Evolutionary conservation across 1,140 invertebrate species (phyloP), one percentile per base, ranked within the genome.

Genomic region (Lethocerus indicus): DNA sequence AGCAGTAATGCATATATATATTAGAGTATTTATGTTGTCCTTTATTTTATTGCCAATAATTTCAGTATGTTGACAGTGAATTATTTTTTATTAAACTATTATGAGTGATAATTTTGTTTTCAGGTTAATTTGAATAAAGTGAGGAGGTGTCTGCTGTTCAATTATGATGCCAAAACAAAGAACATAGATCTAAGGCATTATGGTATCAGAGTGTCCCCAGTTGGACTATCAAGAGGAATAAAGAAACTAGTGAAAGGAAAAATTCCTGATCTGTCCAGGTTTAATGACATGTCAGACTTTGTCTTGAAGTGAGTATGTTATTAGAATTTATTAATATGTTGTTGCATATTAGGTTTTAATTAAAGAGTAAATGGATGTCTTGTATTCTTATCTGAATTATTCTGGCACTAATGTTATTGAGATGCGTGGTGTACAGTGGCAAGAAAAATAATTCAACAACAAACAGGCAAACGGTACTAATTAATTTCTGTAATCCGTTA

Each of bases 161-260:
- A 90, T 65, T 96, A 95, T 62, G 83, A 96, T 65, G 64, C 77
- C 1, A 72, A 83, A 14, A 83, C 79, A n/a, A 87, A 92, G 62
- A 64, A 78, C 1, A 81, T 98, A 41, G 90, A 97, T 57, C 81
- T 98, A 59, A 69, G 94, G 41, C 95, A 98, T 68, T 98, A 95
- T 63, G 76, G 78, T 14, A 81, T 89, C 42, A 79, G 81, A 68
- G 75, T 79, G 35, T 72, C 82, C 24, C 92, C 95, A 1, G 78
- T 86, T 32, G 94, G 93, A 9, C 65, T 97, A 16, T 85, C 83
- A n/a, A 83, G 75, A 63, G 79, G 87, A n/a, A 80, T 95, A 0
- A 94, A 94, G 61, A 98, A 97, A 69, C 70, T 98, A 44, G 75
- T 96, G 1, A 79, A 85, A 64, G 81, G 82, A 35, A 91, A 87